Percentiles rank a stretch among this genome's conserved stretches.
Conservation (phyloP, 2,888 invertebrate genomes). For the Euproctis similis region DNA sequence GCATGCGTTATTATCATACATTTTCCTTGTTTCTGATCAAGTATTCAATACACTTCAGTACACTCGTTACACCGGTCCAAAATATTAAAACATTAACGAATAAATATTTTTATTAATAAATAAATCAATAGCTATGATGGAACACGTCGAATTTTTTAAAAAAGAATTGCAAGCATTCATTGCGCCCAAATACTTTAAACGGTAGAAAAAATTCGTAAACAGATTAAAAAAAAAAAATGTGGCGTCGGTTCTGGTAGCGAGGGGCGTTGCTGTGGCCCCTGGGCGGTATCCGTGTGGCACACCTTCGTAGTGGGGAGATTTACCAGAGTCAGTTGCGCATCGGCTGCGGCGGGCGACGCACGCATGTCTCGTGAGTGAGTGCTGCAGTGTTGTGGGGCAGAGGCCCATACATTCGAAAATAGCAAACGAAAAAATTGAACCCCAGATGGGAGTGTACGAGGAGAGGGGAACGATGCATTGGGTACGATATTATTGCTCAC, state of each 20-base stretch:
- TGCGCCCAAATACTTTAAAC: constrained; percentile 31
- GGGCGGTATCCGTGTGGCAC: constrained; percentile 37
- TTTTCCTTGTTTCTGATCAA: no score
- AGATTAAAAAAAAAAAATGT: constrained; percentile 31
- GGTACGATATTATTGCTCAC: constrained; percentile 76
- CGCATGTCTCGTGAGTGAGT: constrained; percentile 60
- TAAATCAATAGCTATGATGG: no score
- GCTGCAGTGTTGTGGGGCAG: constrained; percentile 67
- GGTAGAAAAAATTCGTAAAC: constrained; percentile 41
- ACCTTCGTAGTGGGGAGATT: constrained; percentile 33
- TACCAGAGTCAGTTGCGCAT: constrained; percentile 50
- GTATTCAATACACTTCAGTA: no score
- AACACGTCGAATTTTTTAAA: no score
- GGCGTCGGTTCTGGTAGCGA: constrained; percentile 26
- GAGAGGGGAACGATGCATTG: constrained; percentile 93
- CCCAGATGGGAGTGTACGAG: constrained; percentile 95
- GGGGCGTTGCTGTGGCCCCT: constrained; percentile 36
- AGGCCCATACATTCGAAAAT: constrained; percentile 70
- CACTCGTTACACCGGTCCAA: no score
- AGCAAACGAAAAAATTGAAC: constrained; percentile 72
- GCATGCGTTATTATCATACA: no score
- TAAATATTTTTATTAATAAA: no score
- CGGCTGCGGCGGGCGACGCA: constrained; percentile 59
- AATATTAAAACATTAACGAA: no score
- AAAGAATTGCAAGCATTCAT: constrained; percentile 26